phyloP scores from a whole-genome alignment of 2,797 vertebrate genomes.

The Tokudaia muenninki region DNA sequence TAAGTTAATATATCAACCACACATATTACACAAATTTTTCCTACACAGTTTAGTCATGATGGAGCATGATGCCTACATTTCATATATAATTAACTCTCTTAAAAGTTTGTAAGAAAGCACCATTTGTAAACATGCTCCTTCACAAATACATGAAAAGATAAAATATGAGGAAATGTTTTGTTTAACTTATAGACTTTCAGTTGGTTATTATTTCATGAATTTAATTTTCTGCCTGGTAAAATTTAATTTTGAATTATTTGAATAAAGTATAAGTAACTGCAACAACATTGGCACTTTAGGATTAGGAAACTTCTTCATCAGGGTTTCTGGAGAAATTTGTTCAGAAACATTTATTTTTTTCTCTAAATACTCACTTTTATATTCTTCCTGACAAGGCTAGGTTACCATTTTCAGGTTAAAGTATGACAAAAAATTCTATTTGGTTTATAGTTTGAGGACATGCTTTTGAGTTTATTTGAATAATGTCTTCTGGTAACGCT shows the following conservation, averaged over 20 bases:
- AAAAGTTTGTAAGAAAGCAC: neutral
- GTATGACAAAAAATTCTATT: neutral
- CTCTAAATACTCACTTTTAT: neutral
- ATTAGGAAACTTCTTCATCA: neutral
- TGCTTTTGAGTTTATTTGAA: slow-evolving; percentile 2
- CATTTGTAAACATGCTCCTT: neutral
- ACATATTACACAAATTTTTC: neutral
- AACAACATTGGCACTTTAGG: neutral
- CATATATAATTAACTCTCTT: neutral
- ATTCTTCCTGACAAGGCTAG: neutral
- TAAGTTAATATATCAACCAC: too few relatives aligned
- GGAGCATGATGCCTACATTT: neutral
- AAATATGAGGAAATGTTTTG: slow-evolving; percentile 28
- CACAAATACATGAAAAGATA: neutral
- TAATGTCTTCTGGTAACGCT: neutral
- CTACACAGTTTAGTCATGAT: neutral
- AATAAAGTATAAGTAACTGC: neutral
- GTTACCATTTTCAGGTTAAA: neutral
- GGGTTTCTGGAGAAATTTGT: neutral
- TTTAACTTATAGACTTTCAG: neutral
- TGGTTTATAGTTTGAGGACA: slow-evolving; percentile 11
- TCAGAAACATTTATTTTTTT: slow-evolving; percentile 16
- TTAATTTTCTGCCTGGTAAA: neutral
- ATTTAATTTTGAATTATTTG: neutral
- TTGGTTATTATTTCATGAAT: slow-evolving; percentile 16